These are phyloP conservation scores for Ormyrus thymus DNA, from an alignment of 2,888 invertebrate genomes.

Conservation along the genomic window DNA sequence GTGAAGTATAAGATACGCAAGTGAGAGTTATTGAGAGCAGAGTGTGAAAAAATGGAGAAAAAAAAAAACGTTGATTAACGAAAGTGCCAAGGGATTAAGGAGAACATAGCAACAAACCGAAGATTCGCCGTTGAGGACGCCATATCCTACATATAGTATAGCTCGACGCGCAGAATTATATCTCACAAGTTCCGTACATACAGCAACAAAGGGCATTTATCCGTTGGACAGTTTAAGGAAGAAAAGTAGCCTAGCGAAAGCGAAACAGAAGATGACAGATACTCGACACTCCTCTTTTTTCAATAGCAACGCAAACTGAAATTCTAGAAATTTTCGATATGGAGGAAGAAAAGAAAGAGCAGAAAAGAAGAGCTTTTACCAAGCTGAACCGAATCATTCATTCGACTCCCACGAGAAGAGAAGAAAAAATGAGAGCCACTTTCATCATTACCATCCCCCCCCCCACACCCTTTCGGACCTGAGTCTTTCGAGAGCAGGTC, in stretches of 20 bases:
- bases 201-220: constrained; percentile 52
- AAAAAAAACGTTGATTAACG: constrained; percentile 56
- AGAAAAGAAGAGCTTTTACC: constrained; percentile 10
- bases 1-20: constrained; percentile 53
- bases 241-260: constrained; percentile 33
- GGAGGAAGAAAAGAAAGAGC: constrained; percentile 36
- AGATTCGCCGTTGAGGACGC: constrained; percentile 38
- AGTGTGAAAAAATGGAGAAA: constrained; percentile 46
- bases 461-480: constrained; percentile 54
- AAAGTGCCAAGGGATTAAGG: constrained; percentile 67
- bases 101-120: constrained; percentile 34
- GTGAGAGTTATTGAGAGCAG: constrained; percentile 42
- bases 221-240: constrained; percentile 48
- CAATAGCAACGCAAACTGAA: constrained; percentile 8
- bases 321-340: constrained; percentile 6
- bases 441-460: constrained; percentile 53
- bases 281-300: constrained; percentile 59
- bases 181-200: constrained; percentile 39
- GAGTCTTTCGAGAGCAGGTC: constrained; percentile 56
- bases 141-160: constrained; percentile 48
- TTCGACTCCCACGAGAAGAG: constrained; percentile 1
- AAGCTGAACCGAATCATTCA: neutral
- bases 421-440: constrained; percentile 43
- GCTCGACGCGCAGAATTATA: constrained; percentile 45
- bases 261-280: constrained; percentile 41